phyloP scores from a whole-genome alignment of 2,888 invertebrate genomes.

The Elegia similella region DNA sequence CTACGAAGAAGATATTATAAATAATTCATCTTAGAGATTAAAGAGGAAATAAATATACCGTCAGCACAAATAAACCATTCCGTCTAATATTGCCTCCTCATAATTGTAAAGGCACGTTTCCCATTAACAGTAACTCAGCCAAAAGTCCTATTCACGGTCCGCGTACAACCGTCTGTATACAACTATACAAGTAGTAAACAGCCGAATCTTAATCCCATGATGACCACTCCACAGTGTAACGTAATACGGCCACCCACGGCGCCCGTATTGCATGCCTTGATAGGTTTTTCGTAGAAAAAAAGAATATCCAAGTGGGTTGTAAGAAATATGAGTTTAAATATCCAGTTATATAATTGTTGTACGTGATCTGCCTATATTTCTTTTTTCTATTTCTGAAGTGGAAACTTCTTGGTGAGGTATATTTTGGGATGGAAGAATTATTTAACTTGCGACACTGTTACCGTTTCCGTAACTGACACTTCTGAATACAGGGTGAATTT shows the following conservation, averaged over 20 bases:
- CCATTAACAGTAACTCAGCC: constrained; percentile 15
- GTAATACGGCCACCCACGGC: constrained; percentile 15
- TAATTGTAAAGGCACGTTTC: constrained; percentile 10
- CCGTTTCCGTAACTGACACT: no score
- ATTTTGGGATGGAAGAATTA: no score
- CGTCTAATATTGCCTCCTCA: not conserved
- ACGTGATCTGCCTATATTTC: not conserved
- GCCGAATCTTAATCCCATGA: constrained; percentile 13
- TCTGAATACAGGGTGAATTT: no score
- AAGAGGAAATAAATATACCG: not conserved
- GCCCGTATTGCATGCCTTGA: constrained; percentile 3
- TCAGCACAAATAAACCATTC: not conserved
- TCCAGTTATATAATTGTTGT: not conserved
- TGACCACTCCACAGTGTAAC: constrained; percentile 15
- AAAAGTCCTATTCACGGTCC: constrained; percentile 12
- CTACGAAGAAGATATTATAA: no score
- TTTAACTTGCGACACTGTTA: no score
- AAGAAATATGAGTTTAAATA: not conserved
- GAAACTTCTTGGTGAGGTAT: no score
- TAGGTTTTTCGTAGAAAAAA: constrained; percentile 2
- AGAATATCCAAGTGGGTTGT: not conserved
- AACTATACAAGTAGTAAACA: no score
- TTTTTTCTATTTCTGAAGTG: no score
- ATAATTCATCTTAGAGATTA: not conserved
- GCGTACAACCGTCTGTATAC: no score